phyloP scores from a whole-genome alignment of 2,797 vertebrate genomes.

The Ctenochaetus hawaiiensis region DNA sequence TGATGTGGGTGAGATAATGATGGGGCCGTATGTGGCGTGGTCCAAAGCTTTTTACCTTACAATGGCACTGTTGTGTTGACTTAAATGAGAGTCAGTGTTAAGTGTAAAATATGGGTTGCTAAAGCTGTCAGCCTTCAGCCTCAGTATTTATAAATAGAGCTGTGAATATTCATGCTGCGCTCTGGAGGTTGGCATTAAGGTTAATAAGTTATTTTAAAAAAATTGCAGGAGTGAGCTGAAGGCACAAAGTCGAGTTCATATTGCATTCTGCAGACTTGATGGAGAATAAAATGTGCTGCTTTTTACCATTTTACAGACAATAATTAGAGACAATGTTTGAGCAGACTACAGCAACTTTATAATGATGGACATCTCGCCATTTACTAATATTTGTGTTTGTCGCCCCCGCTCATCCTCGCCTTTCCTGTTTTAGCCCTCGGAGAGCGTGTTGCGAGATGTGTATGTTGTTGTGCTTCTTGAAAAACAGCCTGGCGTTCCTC shows the following conservation, averaged over 20 bases:
- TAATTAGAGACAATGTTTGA: slow-evolving; percentile 10
- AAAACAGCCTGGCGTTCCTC: slow-evolving; percentile 63
- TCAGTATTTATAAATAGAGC: slow-evolving; percentile 36
- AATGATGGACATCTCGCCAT: slow-evolving; percentile 28
- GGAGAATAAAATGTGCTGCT: slow-evolving; percentile 12
- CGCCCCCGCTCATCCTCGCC: slow-evolving; percentile 7
- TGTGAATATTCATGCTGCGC: slow-evolving; percentile 36
- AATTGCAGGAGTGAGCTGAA: neutral
- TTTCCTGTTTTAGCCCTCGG: slow-evolving; percentile 28
- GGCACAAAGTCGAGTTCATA: neutral
- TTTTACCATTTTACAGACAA: neutral
- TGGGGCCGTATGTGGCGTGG: slow-evolving; percentile 6
- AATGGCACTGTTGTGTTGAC: slow-evolving; percentile 19
- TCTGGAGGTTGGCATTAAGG: slow-evolving; percentile 19
- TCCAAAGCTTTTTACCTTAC: slow-evolving; percentile 25
- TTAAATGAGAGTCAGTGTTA: slow-evolving; percentile 3
- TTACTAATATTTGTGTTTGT: slow-evolving; percentile 35
- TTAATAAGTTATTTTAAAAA: slow-evolving; percentile 38
- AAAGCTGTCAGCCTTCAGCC: slow-evolving; percentile 23
- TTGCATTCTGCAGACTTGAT: neutral
- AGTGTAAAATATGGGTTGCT: slow-evolving; percentile 10
- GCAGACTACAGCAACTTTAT: slow-evolving; percentile 6
- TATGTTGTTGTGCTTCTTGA: slow-evolving; percentile 57
- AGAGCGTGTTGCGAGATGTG: slow-evolving; percentile 35
- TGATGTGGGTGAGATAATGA: slow-evolving; percentile 59